Percentiles rank a stretch among this genome's conserved stretches.
These are phyloP conservation scores for Corythaeola cristata DNA, from an alignment of 2,113 vertebrate genomes.

Conservation along the genomic window DNA sequence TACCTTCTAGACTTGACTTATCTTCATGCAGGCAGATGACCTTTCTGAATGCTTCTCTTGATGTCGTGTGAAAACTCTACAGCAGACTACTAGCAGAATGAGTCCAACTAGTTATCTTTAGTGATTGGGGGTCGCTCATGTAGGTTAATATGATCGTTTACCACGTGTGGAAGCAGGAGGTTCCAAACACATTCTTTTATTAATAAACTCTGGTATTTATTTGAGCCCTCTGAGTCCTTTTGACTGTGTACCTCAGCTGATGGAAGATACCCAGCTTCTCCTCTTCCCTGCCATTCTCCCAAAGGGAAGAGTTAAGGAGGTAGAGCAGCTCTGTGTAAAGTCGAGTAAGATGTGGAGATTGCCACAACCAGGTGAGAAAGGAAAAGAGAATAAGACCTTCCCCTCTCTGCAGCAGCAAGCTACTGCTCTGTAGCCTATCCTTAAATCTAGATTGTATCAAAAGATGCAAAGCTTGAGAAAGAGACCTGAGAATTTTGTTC, in stretches of 20 bases:
- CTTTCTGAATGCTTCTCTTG: neutral
- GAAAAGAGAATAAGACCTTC: neutral
- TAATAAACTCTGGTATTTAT: neutral
- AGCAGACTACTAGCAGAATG: neutral
- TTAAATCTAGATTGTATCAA: neutral
- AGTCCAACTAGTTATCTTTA: neutral
- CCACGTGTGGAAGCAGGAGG: rapidly evolving
- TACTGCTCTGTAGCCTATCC: neutral
- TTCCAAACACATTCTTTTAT: neutral
- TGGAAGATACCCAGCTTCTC: neutral
- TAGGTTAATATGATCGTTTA: neutral
- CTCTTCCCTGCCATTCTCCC: neutral
- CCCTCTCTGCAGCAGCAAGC: neutral
- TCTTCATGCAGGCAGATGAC: neutral
- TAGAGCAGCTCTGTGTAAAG: neutral
- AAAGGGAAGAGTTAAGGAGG: neutral
- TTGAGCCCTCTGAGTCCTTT: neutral
- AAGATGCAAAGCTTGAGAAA: neutral
- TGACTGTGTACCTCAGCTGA: rapidly evolving
- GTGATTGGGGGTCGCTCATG: neutral
- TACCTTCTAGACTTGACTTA: neutral
- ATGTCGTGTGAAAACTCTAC: neutral
- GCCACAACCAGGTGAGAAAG: neutral
- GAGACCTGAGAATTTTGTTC: neutral
- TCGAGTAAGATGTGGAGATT: neutral